A percentile compares a stretch with the other conserved stretches of the same genome.
phyloP scores from a whole-genome alignment of 2,888 invertebrate species.

The Oscheius myriophilus region DNA sequence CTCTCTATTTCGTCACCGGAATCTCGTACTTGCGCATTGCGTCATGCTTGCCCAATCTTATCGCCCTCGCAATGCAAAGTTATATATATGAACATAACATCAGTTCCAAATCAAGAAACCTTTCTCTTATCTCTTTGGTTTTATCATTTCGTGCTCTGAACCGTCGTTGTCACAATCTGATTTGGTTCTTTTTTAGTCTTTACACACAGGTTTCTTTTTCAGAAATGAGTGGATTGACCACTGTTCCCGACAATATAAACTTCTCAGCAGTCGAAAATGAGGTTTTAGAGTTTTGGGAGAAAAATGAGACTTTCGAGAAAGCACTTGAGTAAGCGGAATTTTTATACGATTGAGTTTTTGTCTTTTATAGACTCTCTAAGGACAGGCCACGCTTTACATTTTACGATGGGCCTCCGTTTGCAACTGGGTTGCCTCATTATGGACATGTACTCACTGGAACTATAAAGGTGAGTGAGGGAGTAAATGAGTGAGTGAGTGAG shows the following conservation, averaged over 20 bases:
- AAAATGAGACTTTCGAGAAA: conserved; percentile 87
- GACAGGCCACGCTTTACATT: conserved; percentile 89
- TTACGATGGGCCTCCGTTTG: conserved; percentile 99
- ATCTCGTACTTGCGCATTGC: no score
- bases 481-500: no score
- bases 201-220: conserved; percentile 4
- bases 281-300: conserved; percentile 85
- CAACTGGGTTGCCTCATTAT: conserved; percentile 97
- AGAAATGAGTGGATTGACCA: conserved; percentile 47
- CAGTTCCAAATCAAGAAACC: no score
- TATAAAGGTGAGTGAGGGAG: conserved; percentile 81
- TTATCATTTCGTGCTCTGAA: no score
- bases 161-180: no score
- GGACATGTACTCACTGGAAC: conserved; percentile 96
- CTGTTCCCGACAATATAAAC: conserved; percentile 85
- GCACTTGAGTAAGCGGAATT: conserved; percentile 75
- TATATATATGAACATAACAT: no score
- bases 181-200: background rate
- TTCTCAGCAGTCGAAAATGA: conserved; percentile 89
- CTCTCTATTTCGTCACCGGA: no score
- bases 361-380: conserved; percentile 80
- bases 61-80: no score
- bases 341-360: background rate
- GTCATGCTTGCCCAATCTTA: no score
- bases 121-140: no score